phyloP scores from a whole-genome alignment of 2,888 invertebrate genomes.

The Acanthococcus lagerstroemiae region DNA sequence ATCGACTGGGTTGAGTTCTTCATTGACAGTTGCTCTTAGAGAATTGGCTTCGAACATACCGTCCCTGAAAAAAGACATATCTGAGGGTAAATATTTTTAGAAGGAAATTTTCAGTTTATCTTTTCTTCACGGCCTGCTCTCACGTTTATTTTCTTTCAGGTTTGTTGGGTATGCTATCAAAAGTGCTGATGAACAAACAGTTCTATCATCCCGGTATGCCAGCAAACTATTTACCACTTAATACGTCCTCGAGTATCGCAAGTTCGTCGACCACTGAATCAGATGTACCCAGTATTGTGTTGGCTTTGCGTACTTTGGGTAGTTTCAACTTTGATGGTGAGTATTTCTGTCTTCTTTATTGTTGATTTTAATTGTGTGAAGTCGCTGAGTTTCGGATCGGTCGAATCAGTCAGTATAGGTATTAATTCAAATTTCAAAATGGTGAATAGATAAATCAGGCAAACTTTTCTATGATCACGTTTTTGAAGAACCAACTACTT shows the following conservation, averaged over 20 bases:
- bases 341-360: too few species aligned
- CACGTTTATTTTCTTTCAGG: conserved; percentile 42
- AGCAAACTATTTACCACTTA: conserved; percentile 34
- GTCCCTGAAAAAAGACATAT: conserved; percentile 75
- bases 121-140: not conserved
- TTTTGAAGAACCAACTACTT: too few species aligned
- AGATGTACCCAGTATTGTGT: conserved; percentile 73
- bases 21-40: conserved; percentile 79
- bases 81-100: conserved; percentile 51
- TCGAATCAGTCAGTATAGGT: too few species aligned
- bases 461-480: too few species aligned
- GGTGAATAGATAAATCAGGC: too few species aligned
- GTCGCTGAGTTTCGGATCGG: too few species aligned
- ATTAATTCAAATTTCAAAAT: too few species aligned
- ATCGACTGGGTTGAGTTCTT: conserved; percentile 78
- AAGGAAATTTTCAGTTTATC: not conserved
- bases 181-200: conserved; percentile 80
- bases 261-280: conserved; percentile 46
- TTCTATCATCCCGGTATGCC: conserved; percentile 65
- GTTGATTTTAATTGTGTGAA: not conserved
- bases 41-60: conserved; percentile 85
- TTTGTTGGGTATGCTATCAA: conserved; percentile 78
- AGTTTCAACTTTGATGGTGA: conserved; percentile 73
- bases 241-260: conserved; percentile 2
- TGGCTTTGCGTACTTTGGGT: conserved; percentile 86